These are phyloP conservation scores for Drosophila navojoa DNA, from an alignment of 1,140 invertebrate species.

Conservation along the genomic window DNA sequence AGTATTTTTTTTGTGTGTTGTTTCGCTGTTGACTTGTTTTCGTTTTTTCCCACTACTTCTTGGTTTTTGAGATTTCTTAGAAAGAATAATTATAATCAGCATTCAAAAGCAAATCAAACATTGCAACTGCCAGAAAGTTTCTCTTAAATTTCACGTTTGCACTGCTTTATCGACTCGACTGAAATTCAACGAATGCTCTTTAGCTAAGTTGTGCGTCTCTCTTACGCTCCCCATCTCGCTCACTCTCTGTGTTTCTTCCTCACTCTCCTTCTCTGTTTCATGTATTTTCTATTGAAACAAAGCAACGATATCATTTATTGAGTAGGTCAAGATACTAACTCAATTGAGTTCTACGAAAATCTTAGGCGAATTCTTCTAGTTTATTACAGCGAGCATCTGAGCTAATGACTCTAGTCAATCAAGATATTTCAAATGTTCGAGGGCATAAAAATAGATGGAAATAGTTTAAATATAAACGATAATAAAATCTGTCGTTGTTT, in stretches of 20 bases:
- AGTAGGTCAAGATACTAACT: constrained; percentile 75
- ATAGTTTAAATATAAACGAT: neutral
- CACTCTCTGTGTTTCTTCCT: neutral
- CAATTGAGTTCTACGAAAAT: constrained; percentile 49
- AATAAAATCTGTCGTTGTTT: no score
- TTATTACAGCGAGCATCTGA: constrained; percentile 13
- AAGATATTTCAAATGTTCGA: neutral
- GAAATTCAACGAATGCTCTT: constrained; percentile 33
- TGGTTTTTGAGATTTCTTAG: constrained; percentile 1
- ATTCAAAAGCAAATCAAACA: constrained; percentile 21
- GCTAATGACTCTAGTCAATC: neutral
- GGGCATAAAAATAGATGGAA: neutral
- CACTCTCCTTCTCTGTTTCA: neutral
- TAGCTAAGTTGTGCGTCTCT: neutral
- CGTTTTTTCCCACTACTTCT: constrained; percentile 1
- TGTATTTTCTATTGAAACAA: constrained; percentile 15
- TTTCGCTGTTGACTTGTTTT: neutral
- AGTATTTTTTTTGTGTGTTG: neutral
- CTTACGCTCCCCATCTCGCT: neutral
- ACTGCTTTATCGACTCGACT: constrained; percentile 62
- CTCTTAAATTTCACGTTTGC: neutral
- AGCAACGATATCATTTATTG: constrained; percentile 59
- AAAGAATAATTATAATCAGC: constrained; percentile 11
- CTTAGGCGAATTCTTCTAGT: constrained; percentile 55
- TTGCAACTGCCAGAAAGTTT: neutral